Evolutionary conservation across 2,888 invertebrate species (phyloP).

Genomic region (Flexamia atlantica): DNA sequence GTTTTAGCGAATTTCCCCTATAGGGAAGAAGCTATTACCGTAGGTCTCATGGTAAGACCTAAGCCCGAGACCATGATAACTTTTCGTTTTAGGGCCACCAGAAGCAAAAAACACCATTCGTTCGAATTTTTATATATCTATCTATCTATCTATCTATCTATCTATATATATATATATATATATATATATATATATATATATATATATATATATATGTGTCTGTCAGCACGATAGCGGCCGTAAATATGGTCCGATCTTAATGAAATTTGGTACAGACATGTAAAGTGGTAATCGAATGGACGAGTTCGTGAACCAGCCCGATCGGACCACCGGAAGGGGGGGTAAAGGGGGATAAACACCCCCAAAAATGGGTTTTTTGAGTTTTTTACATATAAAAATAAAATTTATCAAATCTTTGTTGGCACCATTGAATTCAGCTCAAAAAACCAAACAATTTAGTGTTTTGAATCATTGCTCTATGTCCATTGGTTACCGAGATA

Average conservation of each 20-base stretch:
- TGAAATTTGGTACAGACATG: not conserved
- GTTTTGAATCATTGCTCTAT: not conserved
- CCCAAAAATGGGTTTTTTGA: not conserved
- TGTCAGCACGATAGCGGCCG: not conserved
- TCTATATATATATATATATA: constrained; percentile 3
- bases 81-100: not conserved
- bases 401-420: not conserved
- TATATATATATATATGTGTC: constrained; percentile 5
- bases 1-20: constrained; percentile 2
- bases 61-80: not conserved
- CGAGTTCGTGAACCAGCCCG: not conserved
- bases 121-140: not conserved
- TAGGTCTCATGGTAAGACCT: not conserved
- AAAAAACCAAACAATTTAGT: not conserved
- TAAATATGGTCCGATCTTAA: not conserved
- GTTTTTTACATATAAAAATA: not conserved
- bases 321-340: not conserved
- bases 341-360: not conserved
- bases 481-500: not conserved
- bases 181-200: constrained; percentile 9
- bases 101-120: not conserved
- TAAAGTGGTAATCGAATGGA: not conserved
- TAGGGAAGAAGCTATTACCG: not conserved
- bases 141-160: not conserved
- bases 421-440: not conserved